Evolutionary conservation across 2,797 vertebrate genomes (phyloP).

Genomic region (Miichthys miiuy): DNA sequence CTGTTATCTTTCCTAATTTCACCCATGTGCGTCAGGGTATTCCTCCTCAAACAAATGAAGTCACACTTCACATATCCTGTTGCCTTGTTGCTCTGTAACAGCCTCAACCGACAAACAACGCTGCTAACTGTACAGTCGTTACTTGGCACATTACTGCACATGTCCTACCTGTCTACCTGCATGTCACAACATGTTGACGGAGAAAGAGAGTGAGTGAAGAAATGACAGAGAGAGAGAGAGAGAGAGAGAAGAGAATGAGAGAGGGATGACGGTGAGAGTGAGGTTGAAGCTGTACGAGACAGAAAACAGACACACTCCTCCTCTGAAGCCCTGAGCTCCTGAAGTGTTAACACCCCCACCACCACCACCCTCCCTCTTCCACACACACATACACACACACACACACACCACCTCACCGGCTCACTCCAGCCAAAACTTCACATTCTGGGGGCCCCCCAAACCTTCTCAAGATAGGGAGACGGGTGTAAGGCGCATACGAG

Average conservation of each 20-base stretch:
- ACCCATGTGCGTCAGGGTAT: neutral
- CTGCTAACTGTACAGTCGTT: neutral
- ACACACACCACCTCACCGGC: slow-evolving; percentile 11
- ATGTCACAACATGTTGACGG: slow-evolving; percentile 41
- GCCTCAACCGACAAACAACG: slow-evolving; percentile 12
- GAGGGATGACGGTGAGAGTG: neutral
- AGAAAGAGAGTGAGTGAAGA: slow-evolving; percentile 4
- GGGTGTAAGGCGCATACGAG: slow-evolving; percentile 31
- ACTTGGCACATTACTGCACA: neutral
- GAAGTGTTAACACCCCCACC: slow-evolving; percentile 34
- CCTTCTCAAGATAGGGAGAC: slow-evolving; percentile 34
- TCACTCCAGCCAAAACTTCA: slow-evolving; percentile 45
- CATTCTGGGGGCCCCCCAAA: slow-evolving; percentile 55
- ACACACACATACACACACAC: slow-evolving; percentile 29
- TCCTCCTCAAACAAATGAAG: neutral
- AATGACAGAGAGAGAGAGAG: slow-evolving; percentile 20
- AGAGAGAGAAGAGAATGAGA: slow-evolving; percentile 26
- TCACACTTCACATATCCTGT: neutral
- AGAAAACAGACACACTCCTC: slow-evolving; percentile 66
- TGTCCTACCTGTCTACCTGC: slow-evolving; percentile 6
- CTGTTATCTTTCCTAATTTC: neutral
- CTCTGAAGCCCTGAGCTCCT: slow-evolving; percentile 68
- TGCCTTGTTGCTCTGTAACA: neutral
- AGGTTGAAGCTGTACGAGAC: slow-evolving; percentile 45
- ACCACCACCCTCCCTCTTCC: neutral